These are phyloP conservation scores for Ditylenchus dipsaci DNA, from an alignment of 1,140 invertebrate genomes.

Conservation along the genomic window DNA sequence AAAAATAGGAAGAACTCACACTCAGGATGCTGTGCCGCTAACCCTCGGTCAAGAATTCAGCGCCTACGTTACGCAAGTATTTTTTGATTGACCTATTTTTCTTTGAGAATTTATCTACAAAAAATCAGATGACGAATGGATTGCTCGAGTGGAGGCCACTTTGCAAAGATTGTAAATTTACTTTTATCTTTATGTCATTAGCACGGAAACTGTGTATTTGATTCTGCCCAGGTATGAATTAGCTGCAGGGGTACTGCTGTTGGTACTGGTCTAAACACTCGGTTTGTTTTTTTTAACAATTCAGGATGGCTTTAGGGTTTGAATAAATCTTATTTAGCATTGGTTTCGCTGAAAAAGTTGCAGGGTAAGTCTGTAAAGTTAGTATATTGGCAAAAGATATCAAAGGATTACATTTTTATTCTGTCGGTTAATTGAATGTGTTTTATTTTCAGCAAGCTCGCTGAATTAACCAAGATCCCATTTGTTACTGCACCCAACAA, in stretches of 20 bases:
- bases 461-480: conserved; percentile 68
- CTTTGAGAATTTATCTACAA: neutral
- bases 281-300: conserved; percentile 19
- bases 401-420: too few relatives aligned
- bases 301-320: too few relatives aligned
- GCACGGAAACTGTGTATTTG: too few relatives aligned
- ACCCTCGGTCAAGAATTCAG: conserved; percentile 82
- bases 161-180: conserved; percentile 67
- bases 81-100: neutral
- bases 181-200: too few relatives aligned
- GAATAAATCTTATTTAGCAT: conserved; percentile 29
- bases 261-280: conserved; percentile 88
- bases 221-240: conserved; percentile 68
- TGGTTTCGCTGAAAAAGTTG: conserved; percentile 75
- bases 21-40: conserved; percentile 89
- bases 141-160: conserved; percentile 76
- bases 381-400: too few relatives aligned
- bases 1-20: conserved; percentile 82
- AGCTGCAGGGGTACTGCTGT: conserved; percentile 92
- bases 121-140: conserved; percentile 70
- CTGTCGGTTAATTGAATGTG: neutral
- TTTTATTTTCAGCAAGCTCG: conserved; percentile 32
- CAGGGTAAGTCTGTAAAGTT: conserved; percentile 22
- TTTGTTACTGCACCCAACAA: conserved; percentile 93
- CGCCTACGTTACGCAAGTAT: conserved; percentile 75